Evolutionary conservation across 2,888 invertebrate genomes (phyloP).

Genomic region (Danaus chrysippus): DNA sequence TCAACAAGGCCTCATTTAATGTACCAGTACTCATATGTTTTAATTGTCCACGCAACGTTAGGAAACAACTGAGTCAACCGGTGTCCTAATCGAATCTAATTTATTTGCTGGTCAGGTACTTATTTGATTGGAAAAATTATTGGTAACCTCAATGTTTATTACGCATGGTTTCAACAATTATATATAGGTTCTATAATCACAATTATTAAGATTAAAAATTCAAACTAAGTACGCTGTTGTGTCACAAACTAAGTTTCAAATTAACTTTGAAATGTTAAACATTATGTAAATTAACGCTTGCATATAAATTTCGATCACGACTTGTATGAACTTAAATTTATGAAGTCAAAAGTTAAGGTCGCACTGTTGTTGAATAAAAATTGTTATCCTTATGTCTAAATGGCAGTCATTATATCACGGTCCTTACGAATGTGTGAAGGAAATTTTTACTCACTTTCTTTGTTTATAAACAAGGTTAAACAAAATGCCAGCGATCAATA

Average conservation of each 20-base stretch:
- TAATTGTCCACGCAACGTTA: constrained; percentile 59
- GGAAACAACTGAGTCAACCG: constrained; percentile 31
- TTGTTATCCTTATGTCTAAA: constrained; percentile 19
- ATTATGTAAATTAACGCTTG: neutral
- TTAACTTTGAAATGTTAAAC: neutral
- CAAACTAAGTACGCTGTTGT: too few relatives aligned
- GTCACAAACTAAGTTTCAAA: too few relatives aligned
- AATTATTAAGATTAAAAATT: too few relatives aligned
- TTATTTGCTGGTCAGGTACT: constrained; percentile 21
- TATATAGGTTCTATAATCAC: neutral
- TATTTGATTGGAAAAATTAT: constrained; percentile 18
- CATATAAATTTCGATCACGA: neutral
- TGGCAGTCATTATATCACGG: constrained; percentile 18
- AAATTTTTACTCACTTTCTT: neutral
- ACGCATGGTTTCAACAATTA: neutral
- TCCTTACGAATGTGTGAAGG: neutral
- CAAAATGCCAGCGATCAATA: too few relatives aligned
- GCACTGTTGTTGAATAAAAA: constrained; percentile 20
- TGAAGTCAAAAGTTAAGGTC: constrained; percentile 27
- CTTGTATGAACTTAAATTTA: constrained; percentile 18
- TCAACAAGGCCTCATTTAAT: constrained; percentile 21
- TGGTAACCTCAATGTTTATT: constrained; percentile 11
- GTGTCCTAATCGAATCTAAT: constrained; percentile 24
- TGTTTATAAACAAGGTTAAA: too few relatives aligned
- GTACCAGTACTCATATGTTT: constrained; percentile 35